Evolutionary conservation across 2,888 invertebrate species (phyloP).

Genomic region (Cetonia aurata): DNA sequence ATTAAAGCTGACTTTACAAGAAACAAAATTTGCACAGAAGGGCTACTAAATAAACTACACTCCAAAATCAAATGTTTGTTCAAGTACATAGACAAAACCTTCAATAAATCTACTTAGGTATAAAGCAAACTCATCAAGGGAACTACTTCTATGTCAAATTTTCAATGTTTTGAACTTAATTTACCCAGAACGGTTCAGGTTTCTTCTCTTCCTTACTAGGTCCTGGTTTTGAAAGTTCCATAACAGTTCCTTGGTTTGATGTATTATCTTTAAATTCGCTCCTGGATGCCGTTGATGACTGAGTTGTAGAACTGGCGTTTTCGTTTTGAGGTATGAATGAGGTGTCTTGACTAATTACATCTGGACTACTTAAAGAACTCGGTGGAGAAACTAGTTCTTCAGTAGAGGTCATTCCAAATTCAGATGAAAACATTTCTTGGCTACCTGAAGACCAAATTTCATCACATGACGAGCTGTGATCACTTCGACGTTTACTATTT

Average conservation of each 20-base stretch:
- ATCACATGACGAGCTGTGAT: not conserved
- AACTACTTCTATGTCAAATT: not conserved
- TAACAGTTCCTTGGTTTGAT: constrained; percentile 1
- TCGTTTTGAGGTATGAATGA: not conserved
- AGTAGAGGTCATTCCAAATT: not conserved
- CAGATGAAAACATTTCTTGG: not conserved
- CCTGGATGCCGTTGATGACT: not conserved
- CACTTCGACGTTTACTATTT: not conserved
- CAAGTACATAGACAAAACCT: constrained; percentile 2
- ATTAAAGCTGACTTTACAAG: not conserved
- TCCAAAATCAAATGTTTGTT: not conserved
- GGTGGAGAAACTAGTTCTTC: constrained; percentile 5
- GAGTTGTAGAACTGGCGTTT: no score
- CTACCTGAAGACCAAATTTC: not conserved
- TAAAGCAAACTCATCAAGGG: not conserved
- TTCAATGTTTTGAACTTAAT: constrained; percentile 40
- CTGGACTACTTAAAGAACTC: constrained; percentile 11
- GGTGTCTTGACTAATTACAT: constrained; percentile 40
- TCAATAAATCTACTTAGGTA: not conserved
- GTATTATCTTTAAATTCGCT: not conserved
- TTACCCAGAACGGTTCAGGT: constrained; percentile 59
- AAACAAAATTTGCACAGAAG: not conserved
- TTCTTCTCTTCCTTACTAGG: constrained; percentile 46
- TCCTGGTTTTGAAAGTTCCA: constrained; percentile 43
- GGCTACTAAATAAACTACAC: constrained; percentile 6